Evolutionary conservation across 64 coral and sea anemone species (phyloP).

Genomic region (Catalaphyllia jardinei): DNA sequence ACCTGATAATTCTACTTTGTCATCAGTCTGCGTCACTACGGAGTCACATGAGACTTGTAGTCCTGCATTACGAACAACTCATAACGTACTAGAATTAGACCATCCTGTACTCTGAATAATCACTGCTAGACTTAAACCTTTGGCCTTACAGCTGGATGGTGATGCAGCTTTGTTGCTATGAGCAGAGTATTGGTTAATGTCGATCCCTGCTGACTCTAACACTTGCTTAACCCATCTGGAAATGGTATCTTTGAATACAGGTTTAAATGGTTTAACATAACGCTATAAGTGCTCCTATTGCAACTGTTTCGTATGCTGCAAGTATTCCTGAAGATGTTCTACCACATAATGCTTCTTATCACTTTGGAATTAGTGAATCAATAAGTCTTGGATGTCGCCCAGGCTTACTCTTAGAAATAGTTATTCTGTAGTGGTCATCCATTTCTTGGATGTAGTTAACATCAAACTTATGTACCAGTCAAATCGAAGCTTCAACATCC

Average conservation of each 20-base stretch:
- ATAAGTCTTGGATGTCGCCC: constrained; percentile 13
- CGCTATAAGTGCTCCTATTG: constrained; percentile 5
- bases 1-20: no score
- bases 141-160: no score
- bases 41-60: no score
- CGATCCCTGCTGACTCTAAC: background rate
- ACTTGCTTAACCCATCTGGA: constrained; percentile 31
- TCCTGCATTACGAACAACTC: no score
- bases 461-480: constrained; percentile 10
- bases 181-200: no score
- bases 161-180: no score
- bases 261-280: constrained; percentile 21
- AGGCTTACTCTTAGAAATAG: constrained; percentile 14
- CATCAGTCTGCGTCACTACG: no score
- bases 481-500: no score
- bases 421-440: constrained; percentile 2
- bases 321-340: constrained; percentile 19
- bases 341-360: constrained; percentile 27
- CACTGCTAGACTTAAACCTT: no score
- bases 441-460: constrained; percentile 40
- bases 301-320: constrained; percentile 5
- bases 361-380: background rate
- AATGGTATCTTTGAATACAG: constrained; percentile 52
- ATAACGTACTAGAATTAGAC: no score
- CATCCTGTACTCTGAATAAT: no score